Percentiles rank a stretch among this genome's conserved stretches.
Evolutionary conservation across 2,797 vertebrate species (phyloP).

Genomic region (Falco concolor): DNA sequence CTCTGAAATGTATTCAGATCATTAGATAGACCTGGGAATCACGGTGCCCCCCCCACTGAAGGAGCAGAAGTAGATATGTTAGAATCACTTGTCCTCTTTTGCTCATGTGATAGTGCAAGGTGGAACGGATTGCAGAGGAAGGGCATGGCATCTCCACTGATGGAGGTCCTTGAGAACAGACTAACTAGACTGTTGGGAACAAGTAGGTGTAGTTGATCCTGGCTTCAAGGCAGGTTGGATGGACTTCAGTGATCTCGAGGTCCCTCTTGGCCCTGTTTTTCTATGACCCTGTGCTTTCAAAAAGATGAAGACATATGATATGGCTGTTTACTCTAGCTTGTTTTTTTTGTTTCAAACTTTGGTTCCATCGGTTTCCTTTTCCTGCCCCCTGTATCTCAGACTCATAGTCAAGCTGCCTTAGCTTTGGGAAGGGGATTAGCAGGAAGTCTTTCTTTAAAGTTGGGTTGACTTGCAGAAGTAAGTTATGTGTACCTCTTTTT

Average conservation of each 20-base stretch:
- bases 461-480: background rate
- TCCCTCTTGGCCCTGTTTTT: slow-evolving; percentile 8
- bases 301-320: background rate
- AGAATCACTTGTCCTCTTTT: background rate
- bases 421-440: background rate
- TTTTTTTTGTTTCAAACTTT: background rate
- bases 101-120: background rate
- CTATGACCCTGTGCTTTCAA: background rate
- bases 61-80: slow-evolving; percentile 1
- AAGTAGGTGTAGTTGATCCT: background rate
- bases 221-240: background rate
- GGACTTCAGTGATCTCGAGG: background rate
- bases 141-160: background rate
- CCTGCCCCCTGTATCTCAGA: background rate
- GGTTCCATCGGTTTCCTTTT: background rate
- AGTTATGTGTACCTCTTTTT: background rate
- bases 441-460: background rate
- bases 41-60: background rate
- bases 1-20: background rate
- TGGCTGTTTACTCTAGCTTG: background rate
- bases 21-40: background rate
- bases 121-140: background rate
- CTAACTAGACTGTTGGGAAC: background rate
- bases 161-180: background rate
- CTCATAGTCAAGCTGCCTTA: background rate